These are phyloP conservation scores for Camarhynchus parvulus DNA, from an alignment of 2,113 vertebrate species.

Conservation along the genomic window DNA sequence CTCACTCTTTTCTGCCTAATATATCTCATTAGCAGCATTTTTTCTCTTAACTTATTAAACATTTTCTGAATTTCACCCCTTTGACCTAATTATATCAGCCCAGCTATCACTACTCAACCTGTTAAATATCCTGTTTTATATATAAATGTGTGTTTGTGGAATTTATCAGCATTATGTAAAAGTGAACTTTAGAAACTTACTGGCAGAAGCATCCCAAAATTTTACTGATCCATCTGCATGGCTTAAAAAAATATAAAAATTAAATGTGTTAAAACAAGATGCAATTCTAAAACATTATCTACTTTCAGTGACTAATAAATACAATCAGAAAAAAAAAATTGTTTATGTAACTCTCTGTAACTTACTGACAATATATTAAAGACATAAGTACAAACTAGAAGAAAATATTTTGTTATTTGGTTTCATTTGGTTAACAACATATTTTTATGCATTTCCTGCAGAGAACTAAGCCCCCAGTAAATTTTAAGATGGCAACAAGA, in stretches of 20 bases:
- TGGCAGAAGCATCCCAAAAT: slow-evolving; percentile 93
- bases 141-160: not conserved
- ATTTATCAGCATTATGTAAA: slow-evolving; percentile 15
- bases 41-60: not conserved
- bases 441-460: not conserved
- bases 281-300: slow-evolving; percentile 12
- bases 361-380: not conserved
- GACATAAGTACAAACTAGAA: not conserved
- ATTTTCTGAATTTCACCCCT: not conserved
- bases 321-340: not conserved
- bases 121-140: not conserved
- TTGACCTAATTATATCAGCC: not conserved
- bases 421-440: not conserved
- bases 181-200: slow-evolving; percentile 80
- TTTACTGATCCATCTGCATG: slow-evolving; percentile 97
- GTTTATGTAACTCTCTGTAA: not conserved
- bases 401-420: not conserved
- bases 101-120: not conserved
- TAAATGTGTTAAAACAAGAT: slow-evolving; percentile 58
- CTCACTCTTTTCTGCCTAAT: not conserved
- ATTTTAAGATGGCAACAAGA: not conserved
- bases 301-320: not conserved
- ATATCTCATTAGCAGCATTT: not conserved
- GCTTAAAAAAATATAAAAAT: slow-evolving; percentile 80
- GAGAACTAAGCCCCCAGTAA: not conserved